Conservation (phyloP, 2,797 vertebrate species). For the Xenops minutus region DNA sequence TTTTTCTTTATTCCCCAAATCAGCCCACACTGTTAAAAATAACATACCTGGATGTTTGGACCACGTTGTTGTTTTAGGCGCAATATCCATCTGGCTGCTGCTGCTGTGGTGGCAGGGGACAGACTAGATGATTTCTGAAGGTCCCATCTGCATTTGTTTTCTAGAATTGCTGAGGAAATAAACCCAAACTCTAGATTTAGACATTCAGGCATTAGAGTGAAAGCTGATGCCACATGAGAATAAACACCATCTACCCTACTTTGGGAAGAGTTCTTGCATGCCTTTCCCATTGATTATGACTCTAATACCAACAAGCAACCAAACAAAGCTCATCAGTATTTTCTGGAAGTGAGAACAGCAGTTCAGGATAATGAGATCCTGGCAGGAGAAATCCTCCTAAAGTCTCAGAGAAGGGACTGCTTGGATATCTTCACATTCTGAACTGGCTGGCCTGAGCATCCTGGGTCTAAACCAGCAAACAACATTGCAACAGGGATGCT, state of each 20-base stretch:
- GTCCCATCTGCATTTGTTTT: not conserved
- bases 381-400: not conserved
- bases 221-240: not conserved
- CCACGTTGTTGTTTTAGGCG: not conserved
- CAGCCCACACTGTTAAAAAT: not conserved
- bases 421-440: not conserved
- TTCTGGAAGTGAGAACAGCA: not conserved
- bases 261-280: not conserved
- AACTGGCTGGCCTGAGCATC: not conserved
- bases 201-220: not conserved
- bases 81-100: not conserved
- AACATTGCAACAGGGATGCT: not conserved
- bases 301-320: not conserved
- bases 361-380: not conserved
- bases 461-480: not conserved
- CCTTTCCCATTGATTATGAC: not conserved
- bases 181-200: not conserved
- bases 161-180: not conserved
- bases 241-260: not conserved
- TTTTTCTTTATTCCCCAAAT: not conserved
- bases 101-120: not conserved
- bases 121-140: not conserved
- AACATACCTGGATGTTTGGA: not conserved
- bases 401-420: not conserved
- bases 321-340: not conserved